phyloP scores from a whole-genome alignment of 2,888 invertebrate genomes.

The Kryphioiulus occultus region DNA sequence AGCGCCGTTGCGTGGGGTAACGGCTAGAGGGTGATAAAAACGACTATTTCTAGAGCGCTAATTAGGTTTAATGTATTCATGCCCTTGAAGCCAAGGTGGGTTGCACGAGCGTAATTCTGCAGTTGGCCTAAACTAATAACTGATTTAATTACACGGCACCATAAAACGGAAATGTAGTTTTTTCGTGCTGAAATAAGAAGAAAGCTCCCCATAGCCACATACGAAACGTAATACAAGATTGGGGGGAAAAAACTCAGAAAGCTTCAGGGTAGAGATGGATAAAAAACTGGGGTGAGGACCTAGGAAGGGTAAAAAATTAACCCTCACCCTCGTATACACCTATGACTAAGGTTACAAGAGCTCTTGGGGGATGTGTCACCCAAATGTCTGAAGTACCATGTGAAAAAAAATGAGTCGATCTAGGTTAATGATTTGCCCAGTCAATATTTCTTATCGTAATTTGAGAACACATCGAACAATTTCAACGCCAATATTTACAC shows the following conservation, averaged over 20 bases:
- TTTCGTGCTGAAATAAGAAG: not conserved
- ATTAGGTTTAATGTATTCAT: slow-evolving; percentile 51
- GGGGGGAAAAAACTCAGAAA: not conserved
- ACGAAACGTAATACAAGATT: not conserved
- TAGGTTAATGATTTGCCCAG: not conserved
- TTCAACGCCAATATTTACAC: too few relatives aligned
- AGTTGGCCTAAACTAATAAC: slow-evolving; percentile 50
- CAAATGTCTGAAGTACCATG: not conserved
- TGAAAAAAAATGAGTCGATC: not conserved
- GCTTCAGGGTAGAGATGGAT: not conserved
- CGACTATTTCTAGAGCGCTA: slow-evolving; percentile 50
- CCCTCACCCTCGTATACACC: not conserved
- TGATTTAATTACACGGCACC: slow-evolving; percentile 47
- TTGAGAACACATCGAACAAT: not conserved
- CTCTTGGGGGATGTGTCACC: slow-evolving; percentile 31
- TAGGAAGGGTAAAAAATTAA: slow-evolving; percentile 35
- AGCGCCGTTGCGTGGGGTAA: slow-evolving; percentile 39
- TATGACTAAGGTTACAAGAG: not conserved
- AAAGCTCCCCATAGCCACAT: not conserved
- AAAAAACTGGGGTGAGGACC: slow-evolving; percentile 39
- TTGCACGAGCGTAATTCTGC: slow-evolving; percentile 45
- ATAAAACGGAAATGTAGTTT: slow-evolving; percentile 37
- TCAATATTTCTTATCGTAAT: not conserved
- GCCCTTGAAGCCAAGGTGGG: slow-evolving; percentile 48
- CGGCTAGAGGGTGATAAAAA: slow-evolving; percentile 50